Evolutionary conservation across 2,113 vertebrate genomes (phyloP).

Genomic region (Mesoclemmys tuberculata): DNA sequence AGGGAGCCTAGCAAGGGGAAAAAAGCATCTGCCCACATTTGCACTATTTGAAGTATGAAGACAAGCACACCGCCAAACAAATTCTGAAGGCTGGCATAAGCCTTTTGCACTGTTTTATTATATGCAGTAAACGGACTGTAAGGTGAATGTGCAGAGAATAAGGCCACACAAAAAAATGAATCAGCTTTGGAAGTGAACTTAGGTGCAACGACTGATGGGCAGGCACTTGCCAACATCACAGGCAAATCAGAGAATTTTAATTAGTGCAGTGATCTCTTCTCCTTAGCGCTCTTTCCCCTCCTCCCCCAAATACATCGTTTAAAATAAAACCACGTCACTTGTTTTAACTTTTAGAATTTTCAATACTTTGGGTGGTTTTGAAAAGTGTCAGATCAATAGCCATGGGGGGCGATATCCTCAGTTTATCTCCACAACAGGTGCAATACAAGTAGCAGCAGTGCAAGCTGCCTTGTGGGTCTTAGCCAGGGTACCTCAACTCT

Average conservation of each 20-base stretch:
- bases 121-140: not conserved
- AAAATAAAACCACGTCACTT: not conserved
- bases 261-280: not conserved
- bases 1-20: not conserved
- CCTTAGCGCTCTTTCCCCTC: not conserved
- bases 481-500: not conserved
- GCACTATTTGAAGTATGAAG: not conserved
- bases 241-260: not conserved
- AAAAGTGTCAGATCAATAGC: not conserved
- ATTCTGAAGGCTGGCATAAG: not conserved
- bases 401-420: not conserved
- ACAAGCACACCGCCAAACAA: not conserved
- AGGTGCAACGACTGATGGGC: not conserved
- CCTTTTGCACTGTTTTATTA: not conserved
- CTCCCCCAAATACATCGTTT: not conserved
- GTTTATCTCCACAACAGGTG: not conserved
- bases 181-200: not conserved
- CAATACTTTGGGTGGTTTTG: not conserved
- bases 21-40: not conserved
- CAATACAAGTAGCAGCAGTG: not conserved
- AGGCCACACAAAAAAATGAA: not conserved
- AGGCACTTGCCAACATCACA: not conserved
- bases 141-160: not conserved
- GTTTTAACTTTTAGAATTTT: not conserved
- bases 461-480: not conserved